Evolutionary conservation across 1,140 invertebrate species (phyloP), one percentile per base, ranked within the genome.

Genomic region (Zaprionus nigranus): DNA sequence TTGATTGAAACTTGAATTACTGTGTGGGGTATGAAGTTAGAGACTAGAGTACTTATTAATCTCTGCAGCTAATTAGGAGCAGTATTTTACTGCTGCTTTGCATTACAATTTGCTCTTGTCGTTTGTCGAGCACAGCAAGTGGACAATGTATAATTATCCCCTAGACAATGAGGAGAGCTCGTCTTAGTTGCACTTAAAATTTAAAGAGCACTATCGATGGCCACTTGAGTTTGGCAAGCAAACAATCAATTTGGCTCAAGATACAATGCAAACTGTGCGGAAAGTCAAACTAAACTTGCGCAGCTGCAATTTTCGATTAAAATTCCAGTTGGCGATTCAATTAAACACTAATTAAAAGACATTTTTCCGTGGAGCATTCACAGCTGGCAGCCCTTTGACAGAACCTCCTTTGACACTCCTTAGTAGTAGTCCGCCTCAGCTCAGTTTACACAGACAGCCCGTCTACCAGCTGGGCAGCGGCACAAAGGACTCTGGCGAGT

Each of bases 301-400:
- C 56, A 71, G 61, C 70, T 78, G 81, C 81, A 81, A 87, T 88
- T 87, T 87, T 87, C 84, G 85, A 87, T 87, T 87, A 88, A 87
- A 87, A 87, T 87, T 87, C 84, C 85, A 87, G 84, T 79, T 88
- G 74, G 84, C 84, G 79, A 84, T 88, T 88, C 85, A 87, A 87
- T 87, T 87, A 87, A 87, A 87, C 78, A 79, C 84, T 87, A 87
- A 87, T 87, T 87, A 87, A 87, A 87, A 68, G 85, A 88, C 85
- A 88, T 88, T 87, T 81, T 84, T 84, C 78, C 71, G 62, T 64
- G 65, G 17, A 75, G 60, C 64, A 61, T 76, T 73, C 59, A 40
- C 71, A 71, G 62, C 75, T 60, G 22, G 38, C 62, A 73, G 56
- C 67, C 46, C 73, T 83, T 83, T 84, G 81, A 83, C 74, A 80